Conservation (phyloP, 1,140 invertebrate genomes). For the Matsumurasca onukii region DNA sequence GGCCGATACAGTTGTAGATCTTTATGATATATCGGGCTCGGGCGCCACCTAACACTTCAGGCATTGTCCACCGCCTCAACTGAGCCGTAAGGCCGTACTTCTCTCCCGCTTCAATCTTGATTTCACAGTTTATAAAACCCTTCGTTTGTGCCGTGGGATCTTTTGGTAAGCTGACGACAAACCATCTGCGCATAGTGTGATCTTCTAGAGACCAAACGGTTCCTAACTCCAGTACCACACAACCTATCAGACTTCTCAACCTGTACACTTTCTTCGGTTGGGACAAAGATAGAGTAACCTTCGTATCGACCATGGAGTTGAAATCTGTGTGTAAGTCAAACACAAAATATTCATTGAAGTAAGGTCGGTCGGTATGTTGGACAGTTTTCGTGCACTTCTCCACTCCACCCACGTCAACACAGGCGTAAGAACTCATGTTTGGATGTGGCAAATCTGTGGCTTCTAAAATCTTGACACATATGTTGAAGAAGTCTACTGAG, state of each 20-base stretch:
- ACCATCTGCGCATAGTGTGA: neutral
- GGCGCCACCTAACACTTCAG: neutral
- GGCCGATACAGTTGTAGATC: constrained; percentile 2
- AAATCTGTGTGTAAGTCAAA: neutral
- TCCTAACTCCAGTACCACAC: neutral
- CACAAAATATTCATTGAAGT: constrained; percentile 5
- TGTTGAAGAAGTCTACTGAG: neutral
- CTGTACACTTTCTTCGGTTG: neutral
- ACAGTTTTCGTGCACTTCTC: neutral
- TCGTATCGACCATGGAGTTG: neutral
- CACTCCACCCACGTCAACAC: neutral
- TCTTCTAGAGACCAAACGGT: neutral
- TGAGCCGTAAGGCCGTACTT: neutral
- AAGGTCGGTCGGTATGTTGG: neutral
- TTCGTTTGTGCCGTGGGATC: neutral
- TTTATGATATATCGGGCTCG: neutral
- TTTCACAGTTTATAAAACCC: neutral
- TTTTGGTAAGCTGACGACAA: neutral
- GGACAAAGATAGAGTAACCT: neutral
- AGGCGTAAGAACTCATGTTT: neutral
- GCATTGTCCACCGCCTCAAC: neutral
- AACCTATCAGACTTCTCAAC: neutral
- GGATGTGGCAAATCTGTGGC: neutral
- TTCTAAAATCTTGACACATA: neutral
- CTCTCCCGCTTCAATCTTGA: neutral